These are phyloP conservation scores for Urocyon cinereoargenteus DNA, from an alignment of 2,797 vertebrate genomes.

Conservation along the genomic window DNA sequence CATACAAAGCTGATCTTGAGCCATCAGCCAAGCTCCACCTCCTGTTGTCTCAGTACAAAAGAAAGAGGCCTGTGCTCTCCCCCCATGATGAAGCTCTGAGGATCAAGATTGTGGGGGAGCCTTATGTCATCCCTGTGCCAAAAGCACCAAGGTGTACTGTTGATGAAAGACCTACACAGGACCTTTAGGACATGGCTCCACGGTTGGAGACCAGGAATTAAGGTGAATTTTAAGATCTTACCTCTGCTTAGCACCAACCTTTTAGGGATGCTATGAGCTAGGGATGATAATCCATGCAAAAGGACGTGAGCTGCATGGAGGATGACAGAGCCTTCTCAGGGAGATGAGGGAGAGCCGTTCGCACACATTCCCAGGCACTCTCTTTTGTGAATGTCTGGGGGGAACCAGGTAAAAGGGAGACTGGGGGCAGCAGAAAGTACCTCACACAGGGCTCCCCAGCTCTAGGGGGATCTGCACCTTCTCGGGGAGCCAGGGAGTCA, in stretches of 20 bases:
- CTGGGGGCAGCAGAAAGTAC: fast-evolving
- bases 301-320: background rate
- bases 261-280: background rate
- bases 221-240: background rate
- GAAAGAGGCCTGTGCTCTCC: background rate
- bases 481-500: background rate
- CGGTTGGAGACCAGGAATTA: background rate
- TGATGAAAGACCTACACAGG: too few species aligned
- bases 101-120: background rate
- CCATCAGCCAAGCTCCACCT: background rate
- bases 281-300: too few species aligned
- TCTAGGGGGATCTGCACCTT: background rate
- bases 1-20: background rate
- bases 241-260: background rate
- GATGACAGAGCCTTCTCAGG: background rate
- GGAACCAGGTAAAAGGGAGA: background rate
- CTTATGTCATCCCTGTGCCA: too few species aligned
- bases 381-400: too few species aligned
- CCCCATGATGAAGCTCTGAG: background rate
- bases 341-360: background rate
- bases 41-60: background rate
- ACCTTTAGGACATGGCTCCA: background rate
- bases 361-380: background rate
- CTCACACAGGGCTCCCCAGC: background rate
- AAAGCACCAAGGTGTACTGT: background rate